Percentiles rank a stretch among this genome's conserved stretches.
phyloP scores from a whole-genome alignment of 2,888 invertebrate species.

The Brassicogethes aeneus region DNA sequence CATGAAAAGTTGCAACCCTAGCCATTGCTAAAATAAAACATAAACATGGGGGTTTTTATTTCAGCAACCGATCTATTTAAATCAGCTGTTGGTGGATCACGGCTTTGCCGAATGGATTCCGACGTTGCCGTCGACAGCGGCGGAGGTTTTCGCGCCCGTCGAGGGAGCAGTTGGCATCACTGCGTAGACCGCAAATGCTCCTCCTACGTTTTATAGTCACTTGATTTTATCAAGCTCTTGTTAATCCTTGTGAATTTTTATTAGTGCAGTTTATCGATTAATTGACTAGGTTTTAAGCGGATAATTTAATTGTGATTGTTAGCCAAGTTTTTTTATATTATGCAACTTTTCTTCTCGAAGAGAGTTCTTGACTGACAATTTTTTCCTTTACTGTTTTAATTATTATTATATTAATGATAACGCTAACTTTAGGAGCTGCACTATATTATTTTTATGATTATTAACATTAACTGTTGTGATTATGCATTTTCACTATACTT shows the following conservation, averaged over 20 bases:
- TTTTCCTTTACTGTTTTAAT: too few relatives aligned
- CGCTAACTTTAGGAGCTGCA: background rate
- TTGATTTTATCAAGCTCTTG: slow-evolving; percentile 25
- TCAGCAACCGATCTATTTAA: slow-evolving; percentile 74
- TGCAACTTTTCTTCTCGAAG: slow-evolving; percentile 11
- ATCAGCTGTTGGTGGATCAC: slow-evolving; percentile 76
- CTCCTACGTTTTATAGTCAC: slow-evolving; percentile 20
- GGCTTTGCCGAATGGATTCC: slow-evolving; percentile 70
- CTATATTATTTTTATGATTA: slow-evolving; percentile 2
- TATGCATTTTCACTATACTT: slow-evolving; percentile 5
- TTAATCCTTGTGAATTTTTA: slow-evolving; percentile 16
- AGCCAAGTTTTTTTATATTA: slow-evolving; percentile 16
- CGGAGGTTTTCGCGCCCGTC: background rate
- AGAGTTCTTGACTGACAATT: slow-evolving; percentile 15
- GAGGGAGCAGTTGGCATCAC: slow-evolving; percentile 16
- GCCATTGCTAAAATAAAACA: too few relatives aligned
- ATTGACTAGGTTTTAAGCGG: slow-evolving; percentile 11
- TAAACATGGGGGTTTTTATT: slow-evolving; percentile 37
- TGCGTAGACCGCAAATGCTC: slow-evolving; percentile 11
- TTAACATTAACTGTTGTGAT: slow-evolving; percentile 4
- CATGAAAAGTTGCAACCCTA: too few relatives aligned
- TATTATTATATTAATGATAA: too few relatives aligned
- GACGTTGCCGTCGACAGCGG: slow-evolving; percentile 13
- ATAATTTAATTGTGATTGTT: slow-evolving; percentile 13
- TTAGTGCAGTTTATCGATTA: slow-evolving; percentile 15